phyloP scores from a whole-genome alignment of 2,797 vertebrate genomes.

The Lates japonicus region DNA sequence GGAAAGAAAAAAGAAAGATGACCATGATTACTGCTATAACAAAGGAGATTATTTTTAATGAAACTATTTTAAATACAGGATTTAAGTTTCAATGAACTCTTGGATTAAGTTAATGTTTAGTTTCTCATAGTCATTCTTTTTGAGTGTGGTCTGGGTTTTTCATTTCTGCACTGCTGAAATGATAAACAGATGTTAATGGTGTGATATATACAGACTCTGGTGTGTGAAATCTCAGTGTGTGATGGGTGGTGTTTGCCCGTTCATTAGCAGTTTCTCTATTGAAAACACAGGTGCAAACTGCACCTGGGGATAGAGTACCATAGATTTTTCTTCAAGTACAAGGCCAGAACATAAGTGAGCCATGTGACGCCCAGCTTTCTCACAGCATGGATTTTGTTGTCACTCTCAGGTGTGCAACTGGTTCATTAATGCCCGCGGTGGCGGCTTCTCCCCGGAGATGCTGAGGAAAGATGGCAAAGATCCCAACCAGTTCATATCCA shows the following conservation, averaged over 20 bases:
- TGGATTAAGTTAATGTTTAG: constrained; percentile 29
- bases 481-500: constrained; percentile 97
- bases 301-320: constrained; percentile 56
- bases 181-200: constrained; percentile 18
- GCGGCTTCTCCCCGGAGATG: constrained; percentile 97
- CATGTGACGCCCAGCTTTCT: constrained; percentile 10
- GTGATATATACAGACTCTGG: constrained; percentile 2
- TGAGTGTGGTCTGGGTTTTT: background rate
- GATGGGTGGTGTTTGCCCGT: constrained; percentile 16
- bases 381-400: constrained; percentile 32
- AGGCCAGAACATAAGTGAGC: constrained; percentile 31
- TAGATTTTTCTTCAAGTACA: constrained; percentile 41
- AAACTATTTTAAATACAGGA: constrained; percentile 44
- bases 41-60: constrained; percentile 55
- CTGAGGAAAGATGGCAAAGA: constrained; percentile 98
- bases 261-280: constrained; percentile 34
- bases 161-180: background rate
- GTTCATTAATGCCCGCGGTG: constrained; percentile 99
- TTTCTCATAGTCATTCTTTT: background rate
- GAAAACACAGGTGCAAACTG: constrained; percentile 55
- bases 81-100: constrained; percentile 35
- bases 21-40: constrained; percentile 64
- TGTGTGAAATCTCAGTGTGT: constrained; percentile 14
- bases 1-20: constrained; percentile 48
- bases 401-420: constrained; percentile 97